Base-by-base conservation (phyloP, 30 jellyfish, hydroid and myxozoan species). In the Turritopsis rubra region DNA sequence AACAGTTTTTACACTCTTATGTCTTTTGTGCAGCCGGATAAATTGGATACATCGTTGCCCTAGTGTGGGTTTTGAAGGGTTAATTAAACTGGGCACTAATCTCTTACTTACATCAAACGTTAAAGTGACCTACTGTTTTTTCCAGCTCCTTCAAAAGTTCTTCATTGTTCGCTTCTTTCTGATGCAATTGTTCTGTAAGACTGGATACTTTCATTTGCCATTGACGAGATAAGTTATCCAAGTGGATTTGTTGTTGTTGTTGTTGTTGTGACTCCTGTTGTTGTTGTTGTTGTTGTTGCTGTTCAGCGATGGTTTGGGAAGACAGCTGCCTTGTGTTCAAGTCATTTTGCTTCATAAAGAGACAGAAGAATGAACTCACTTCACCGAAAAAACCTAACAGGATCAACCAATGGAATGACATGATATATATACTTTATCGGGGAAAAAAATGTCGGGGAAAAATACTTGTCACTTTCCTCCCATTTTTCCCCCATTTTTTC, bases 91-190 rank as follows among this genome's bases (percentile, higher is more conserved):
- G n/a, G n/a, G n/a, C n/a, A n/a, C n/a, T n/a, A n/a, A n/a, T n/a
- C n/a, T n/a, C n/a, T n/a, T n/a, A n/a, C 60, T 41, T 41, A 5
- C 5, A 41, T 41, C 5, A 5, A 41, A 41, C 5, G 13, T 41
- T 3, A 5, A 41, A 41, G 9, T 41, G 13, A 3, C 60, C 13
- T 13, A 68, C 77, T 27, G 77, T 68, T 68, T 68, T 68, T 68
- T 68, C 77, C 9, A 68, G 77, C 19, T 68, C 31, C 77, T 23
- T n/a, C 19, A 68, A 68, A 68, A 68, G 77, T 1, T 68, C 77
- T 68, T 68, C 30, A 19, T 68, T 68, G 9, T 19, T 27, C 19
- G 77, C 77, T 68, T 68, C 77, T 19, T 27, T 68, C 30, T 68
- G 77, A 9, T 68, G 4, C 8, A 68, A 19, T 68, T 68, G 28